phyloP scores from a whole-genome alignment of 2,113 vertebrate genomes.

The Xiphorhynchus elegans region DNA sequence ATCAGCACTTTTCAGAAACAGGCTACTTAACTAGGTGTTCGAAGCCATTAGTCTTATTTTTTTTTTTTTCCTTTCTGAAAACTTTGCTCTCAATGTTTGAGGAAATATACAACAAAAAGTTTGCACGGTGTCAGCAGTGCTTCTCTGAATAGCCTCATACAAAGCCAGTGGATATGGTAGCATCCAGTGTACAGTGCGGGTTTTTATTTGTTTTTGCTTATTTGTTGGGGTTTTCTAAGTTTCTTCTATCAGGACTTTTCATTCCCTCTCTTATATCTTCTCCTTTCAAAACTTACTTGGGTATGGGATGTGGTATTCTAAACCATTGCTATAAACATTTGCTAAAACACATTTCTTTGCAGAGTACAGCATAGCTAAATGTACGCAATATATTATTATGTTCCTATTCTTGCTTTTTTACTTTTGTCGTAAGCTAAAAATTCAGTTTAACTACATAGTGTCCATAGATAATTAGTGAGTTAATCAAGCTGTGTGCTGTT shows the following conservation, averaged over 20 bases:
- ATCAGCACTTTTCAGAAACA: slow-evolving; percentile 43
- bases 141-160: not conserved
- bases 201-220: not conserved
- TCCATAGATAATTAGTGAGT: not conserved
- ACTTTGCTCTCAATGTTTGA: not conserved
- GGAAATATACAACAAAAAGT: not conserved
- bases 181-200: too few relatives aligned
- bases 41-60: not conserved
- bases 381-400: not conserved
- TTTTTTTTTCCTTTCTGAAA: not conserved
- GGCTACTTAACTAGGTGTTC: slow-evolving; percentile 9
- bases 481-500: not conserved
- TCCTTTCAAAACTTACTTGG: not conserved
- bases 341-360: not conserved
- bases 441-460: not conserved
- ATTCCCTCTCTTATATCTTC: not conserved
- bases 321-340: not conserved
- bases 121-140: not conserved
- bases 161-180: not conserved
- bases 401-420: not conserved
- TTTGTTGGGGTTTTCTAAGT: not conserved
- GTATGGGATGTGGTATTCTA: not conserved
- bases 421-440: not conserved
- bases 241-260: not conserved
- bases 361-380: not conserved